A percentile compares a stretch with the other conserved stretches of the same genome.
Evolutionary conservation across 2,888 invertebrate species (phyloP).

Genomic region (Amiota mariae): DNA sequence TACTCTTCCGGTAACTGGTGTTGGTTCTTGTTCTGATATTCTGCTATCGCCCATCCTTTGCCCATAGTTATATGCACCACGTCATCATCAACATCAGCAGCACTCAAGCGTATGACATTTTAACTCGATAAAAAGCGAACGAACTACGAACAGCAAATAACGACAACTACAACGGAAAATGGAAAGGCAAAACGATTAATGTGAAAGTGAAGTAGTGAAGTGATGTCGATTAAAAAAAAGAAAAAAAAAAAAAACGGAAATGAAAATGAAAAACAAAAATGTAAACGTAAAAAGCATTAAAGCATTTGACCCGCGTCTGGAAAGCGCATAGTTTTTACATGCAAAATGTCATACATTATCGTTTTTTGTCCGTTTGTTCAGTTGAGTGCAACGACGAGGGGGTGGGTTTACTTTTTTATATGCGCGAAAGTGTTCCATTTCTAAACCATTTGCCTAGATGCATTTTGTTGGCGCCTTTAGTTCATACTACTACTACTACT

Average conservation of each 20-base stretch:
- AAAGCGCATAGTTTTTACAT: too few species aligned
- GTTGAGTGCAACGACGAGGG: too few species aligned
- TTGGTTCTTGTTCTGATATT: too few species aligned
- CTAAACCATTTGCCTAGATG: too few species aligned
- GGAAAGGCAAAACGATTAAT: slow-evolving; percentile 12
- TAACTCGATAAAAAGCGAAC: slow-evolving; percentile 18
- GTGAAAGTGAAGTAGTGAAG: not conserved
- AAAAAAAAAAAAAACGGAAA: not conserved
- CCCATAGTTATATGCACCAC: not conserved
- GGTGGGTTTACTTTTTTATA: not conserved
- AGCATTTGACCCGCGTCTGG: too few species aligned
- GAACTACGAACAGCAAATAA: not conserved
- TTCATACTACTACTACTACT: too few species aligned
- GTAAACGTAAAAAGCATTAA: not conserved
- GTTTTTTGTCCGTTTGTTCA: too few species aligned
- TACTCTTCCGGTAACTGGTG: too few species aligned
- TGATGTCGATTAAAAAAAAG: slow-evolving; percentile 1
- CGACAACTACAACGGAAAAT: not conserved
- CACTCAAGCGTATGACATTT: slow-evolving; percentile 20
- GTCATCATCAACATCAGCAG: slow-evolving; percentile 18
- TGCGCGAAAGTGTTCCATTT: not conserved
- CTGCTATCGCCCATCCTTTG: not conserved
- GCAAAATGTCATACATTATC: not conserved
- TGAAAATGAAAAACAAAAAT: not conserved
- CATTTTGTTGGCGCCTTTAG: too few species aligned